Evolutionary conservation across 2,113 vertebrate species (phyloP).

Genomic region (Seriola aureovittata): DNA sequence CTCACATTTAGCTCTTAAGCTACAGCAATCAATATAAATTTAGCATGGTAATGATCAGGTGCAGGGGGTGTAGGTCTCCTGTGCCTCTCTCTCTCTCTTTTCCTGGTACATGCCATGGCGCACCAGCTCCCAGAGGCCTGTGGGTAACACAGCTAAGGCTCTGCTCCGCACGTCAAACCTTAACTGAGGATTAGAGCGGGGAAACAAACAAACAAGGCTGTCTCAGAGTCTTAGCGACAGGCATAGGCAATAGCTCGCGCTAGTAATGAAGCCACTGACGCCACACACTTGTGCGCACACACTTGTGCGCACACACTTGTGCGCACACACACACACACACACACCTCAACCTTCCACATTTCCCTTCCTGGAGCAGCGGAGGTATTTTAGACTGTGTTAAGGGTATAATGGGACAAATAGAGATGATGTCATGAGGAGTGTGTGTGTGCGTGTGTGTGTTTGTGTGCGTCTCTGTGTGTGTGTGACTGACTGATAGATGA

Average conservation of each 20-base stretch:
- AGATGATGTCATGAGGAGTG: conserved; percentile 60
- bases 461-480: conserved; percentile 19
- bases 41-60: conserved; percentile 85
- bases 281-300: conserved; percentile 26
- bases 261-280: conserved; percentile 59
- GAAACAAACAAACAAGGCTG: conserved; percentile 68
- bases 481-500: conserved; percentile 69
- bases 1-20: conserved; percentile 83
- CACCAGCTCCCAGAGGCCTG: conserved; percentile 65
- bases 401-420: conserved; percentile 73
- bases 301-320: conserved; percentile 29
- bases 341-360: conserved; percentile 15
- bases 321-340: conserved; percentile 23
- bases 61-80: conserved; percentile 70
- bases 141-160: conserved; percentile 59
- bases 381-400: conserved; percentile 70
- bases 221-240: conserved; percentile 52
- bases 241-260: conserved; percentile 9
- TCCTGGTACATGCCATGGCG: conserved; percentile 17
- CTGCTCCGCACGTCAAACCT: conserved; percentile 55
- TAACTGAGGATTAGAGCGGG: conserved; percentile 65
- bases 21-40: conserved; percentile 86
- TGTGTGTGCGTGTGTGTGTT: background rate
- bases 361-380: conserved; percentile 50
- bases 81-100: conserved; percentile 62